Evolutionary conservation across 2,113 vertebrate species (phyloP).

Genomic region (Zosterops japonicus): DNA sequence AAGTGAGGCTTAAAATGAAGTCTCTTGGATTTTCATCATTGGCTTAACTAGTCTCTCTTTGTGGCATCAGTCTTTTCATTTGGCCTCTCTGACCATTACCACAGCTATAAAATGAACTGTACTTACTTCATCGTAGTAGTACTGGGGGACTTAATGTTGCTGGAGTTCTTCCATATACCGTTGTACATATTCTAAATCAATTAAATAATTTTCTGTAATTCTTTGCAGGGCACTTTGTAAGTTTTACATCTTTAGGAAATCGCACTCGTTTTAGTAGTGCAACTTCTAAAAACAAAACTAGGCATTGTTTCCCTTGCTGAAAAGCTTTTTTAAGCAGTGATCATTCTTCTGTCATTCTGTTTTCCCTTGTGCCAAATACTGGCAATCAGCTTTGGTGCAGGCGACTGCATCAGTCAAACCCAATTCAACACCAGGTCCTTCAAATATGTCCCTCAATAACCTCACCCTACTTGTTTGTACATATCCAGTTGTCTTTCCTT

Average conservation of each 20-base stretch:
- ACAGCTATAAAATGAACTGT: neutral
- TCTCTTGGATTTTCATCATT: neutral
- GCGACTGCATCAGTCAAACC: neutral
- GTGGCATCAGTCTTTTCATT: neutral
- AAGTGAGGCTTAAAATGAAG: neutral
- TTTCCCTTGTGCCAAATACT: neutral
- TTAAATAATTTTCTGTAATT: neutral
- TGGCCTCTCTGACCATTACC: neutral
- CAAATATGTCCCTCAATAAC: neutral
- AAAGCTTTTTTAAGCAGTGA: neutral
- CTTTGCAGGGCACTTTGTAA: neutral
- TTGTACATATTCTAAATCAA: neutral
- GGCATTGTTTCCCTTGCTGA: neutral
- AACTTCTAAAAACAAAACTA: neutral
- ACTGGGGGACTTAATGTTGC: neutral
- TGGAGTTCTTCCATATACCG: neutral
- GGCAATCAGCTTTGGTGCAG: neutral
- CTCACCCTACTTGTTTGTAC: neutral
- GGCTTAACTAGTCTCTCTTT: neutral
- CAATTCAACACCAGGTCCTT: neutral
- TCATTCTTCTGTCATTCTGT: neutral
- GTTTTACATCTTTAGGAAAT: neutral
- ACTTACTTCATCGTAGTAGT: neutral
- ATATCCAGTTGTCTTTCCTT: neutral
- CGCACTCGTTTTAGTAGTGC: rapidly evolving